These are phyloP conservation scores for Carduelis carduelis DNA, from an alignment of 2,797 vertebrate genomes.

Conservation along the genomic window DNA sequence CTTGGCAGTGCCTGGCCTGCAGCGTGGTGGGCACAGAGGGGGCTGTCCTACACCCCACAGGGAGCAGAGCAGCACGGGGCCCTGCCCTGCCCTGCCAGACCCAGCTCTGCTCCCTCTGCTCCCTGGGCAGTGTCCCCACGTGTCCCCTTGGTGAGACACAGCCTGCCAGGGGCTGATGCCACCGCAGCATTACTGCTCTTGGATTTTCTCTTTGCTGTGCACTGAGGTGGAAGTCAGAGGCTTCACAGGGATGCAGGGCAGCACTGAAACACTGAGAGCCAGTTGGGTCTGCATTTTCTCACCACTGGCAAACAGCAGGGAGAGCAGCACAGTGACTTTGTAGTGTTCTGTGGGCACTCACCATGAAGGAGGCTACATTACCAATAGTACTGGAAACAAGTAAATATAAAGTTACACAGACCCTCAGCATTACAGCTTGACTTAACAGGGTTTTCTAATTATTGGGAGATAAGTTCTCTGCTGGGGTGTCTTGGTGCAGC, in stretches of 20 bases:
- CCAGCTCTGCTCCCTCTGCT: neutral
- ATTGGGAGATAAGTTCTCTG: neutral
- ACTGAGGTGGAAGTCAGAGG: neutral
- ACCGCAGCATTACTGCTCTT: neutral
- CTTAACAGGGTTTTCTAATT: neutral
- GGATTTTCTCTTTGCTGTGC: neutral
- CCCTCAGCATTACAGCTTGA: neutral
- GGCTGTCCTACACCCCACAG: neutral
- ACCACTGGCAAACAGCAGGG: neutral
- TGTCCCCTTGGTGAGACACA: neutral
- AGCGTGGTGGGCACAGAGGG: neutral
- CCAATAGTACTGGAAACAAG: neutral
- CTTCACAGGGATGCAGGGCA: neutral
- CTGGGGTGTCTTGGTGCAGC: neutral
- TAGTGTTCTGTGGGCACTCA: neutral
- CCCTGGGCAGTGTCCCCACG: accelerated
- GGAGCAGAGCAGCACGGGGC: neutral
- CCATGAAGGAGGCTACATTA: neutral
- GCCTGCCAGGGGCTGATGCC: neutral
- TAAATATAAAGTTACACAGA: neutral
- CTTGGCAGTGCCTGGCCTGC: neutral
- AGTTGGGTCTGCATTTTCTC: neutral
- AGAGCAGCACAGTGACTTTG: neutral
- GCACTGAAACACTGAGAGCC: neutral
- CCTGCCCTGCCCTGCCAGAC: neutral